Conservation (phyloP, 2,888 invertebrate genomes). For the Melinaea marsaeus region DNA sequence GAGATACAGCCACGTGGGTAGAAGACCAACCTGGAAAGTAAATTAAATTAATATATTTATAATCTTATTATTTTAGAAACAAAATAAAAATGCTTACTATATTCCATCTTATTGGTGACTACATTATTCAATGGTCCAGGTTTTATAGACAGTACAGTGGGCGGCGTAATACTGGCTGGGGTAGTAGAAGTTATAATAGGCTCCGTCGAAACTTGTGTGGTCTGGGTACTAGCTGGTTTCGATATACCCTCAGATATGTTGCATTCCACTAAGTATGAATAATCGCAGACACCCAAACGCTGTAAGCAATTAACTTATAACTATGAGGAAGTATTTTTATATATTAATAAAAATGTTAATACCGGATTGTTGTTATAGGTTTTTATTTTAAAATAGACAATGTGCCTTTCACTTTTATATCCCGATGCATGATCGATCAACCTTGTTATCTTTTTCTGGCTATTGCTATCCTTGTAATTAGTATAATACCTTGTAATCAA, state of each 20-base stretch:
- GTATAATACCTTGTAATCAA: not conserved
- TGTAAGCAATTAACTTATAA: slow-evolving; percentile 47
- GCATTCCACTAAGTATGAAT: slow-evolving; percentile 79
- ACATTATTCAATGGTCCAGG: slow-evolving; percentile 25
- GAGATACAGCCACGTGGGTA: slow-evolving; percentile 60
- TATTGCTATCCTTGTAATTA: not conserved
- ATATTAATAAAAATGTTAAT: slow-evolving; percentile 4
- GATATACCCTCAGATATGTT: slow-evolving; percentile 26
- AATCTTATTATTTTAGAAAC: not conserved
- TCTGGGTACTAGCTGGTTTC: slow-evolving; percentile 17
- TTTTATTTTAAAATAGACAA: slow-evolving; percentile 1
- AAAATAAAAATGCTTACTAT: slow-evolving; percentile 40
- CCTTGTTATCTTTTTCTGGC: not conserved
- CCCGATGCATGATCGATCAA: not conserved
- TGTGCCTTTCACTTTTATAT: slow-evolving; percentile 4
- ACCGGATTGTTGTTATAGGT: not conserved
- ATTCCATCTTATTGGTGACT: slow-evolving; percentile 43
- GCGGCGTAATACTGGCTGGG: not conserved
- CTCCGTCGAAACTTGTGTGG: slow-evolving; percentile 11
- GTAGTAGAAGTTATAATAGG: slow-evolving; percentile 12
- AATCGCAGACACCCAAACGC: slow-evolving; percentile 82
- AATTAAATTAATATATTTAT: slow-evolving; percentile 4
- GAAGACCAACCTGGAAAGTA: slow-evolving; percentile 53
- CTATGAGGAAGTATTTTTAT: slow-evolving; percentile 1
- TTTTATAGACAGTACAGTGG: slow-evolving; percentile 9